Base-by-base conservation (phyloP, 1,140 invertebrate species). In the Chrysopa pallens region DNA sequence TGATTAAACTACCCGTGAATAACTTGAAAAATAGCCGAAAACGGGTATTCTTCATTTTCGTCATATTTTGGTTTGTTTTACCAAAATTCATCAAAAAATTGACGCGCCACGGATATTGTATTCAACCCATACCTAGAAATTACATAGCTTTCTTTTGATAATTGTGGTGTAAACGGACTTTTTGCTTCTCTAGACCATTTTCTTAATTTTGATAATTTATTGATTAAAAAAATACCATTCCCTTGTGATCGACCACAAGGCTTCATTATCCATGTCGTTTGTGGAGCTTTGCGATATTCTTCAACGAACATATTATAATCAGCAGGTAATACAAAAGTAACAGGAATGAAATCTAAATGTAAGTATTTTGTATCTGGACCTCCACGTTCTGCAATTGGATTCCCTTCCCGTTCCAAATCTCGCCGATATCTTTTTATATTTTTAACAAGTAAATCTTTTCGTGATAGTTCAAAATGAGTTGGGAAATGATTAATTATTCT, bases 201-300 rank as follows among this genome's bases (percentile, higher is more conserved):
- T 56, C 87, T 88, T 11, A 91, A 62, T 62, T 89, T 87, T 1
- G 84, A 87, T 33, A 90, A 59, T 64, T 88, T 89, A 52, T 89
- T 89, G 48, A 91, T 87, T 0, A 91, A 63, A 56, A 89, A 88
- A 48, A 91, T 91, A 6, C 86, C 85, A 6, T 81, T 74, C 0
- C 84, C 84, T 60, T 90, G 86, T 9, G 84, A 90, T 59, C 88
- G 84, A 14, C 88, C 90, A 57, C 87, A 91, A 0, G 92, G 92
- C 59, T 95, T 96, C 85, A 96, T 93, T 43, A 96, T 96, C 90
- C 90, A 96, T 0, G 89, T 93, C 44, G 84, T 88, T 48, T 87
- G 78, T 0, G 89, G 89, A 43, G 83, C 84, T 59, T 89, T 91
- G 37, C 80, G 61, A 58, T 94, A 95, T 57, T 95, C 90, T 57